phyloP scores from a whole-genome alignment of 2,113 vertebrate species.

The Eulemur macaco region DNA sequence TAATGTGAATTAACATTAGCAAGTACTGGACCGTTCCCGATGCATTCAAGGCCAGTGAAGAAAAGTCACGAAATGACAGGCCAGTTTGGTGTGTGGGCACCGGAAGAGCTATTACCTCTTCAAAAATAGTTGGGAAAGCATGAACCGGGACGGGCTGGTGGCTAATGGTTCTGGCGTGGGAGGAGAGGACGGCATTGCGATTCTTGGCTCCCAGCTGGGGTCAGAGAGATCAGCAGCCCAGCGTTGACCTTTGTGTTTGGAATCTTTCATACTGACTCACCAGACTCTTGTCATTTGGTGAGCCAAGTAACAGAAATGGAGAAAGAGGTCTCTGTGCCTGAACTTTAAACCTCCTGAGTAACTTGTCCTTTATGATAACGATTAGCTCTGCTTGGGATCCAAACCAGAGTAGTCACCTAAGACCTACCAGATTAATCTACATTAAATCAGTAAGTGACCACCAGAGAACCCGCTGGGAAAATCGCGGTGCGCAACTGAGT shows the following conservation, averaged over 20 bases:
- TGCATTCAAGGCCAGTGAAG: constrained; percentile 5
- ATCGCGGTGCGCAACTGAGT: neutral
- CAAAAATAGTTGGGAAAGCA: constrained; percentile 58
- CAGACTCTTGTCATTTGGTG: constrained; percentile 71
- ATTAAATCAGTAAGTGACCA: constrained; percentile 59
- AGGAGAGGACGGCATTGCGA: constrained; percentile 30
- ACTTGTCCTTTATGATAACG: constrained; percentile 59
- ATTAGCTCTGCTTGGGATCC: constrained; percentile 73
- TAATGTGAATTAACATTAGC: constrained; percentile 46
- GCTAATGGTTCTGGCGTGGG: neutral
- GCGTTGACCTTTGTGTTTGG: constrained; percentile 37
- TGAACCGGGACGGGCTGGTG: neutral
- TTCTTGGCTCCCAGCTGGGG: constrained; percentile 15
- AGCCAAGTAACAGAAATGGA: constrained; percentile 48
- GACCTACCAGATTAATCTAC: constrained; percentile 59
- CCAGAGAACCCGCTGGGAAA: neutral
- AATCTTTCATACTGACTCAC: constrained; percentile 49
- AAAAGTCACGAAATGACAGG: constrained; percentile 44
- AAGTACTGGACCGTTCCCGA: neutral
- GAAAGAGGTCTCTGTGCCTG: constrained; percentile 28
- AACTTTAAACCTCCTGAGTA: constrained; percentile 63
- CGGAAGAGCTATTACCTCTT: constrained; percentile 6
- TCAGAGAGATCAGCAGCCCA: constrained; percentile 64
- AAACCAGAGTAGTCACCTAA: constrained; percentile 48
- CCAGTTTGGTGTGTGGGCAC: constrained; percentile 63